A percentile compares a stretch with the other conserved stretches of the same genome.
Evolutionary conservation across 2,797 vertebrate species (phyloP).

Genomic region (Brachymystax lenok): DNA sequence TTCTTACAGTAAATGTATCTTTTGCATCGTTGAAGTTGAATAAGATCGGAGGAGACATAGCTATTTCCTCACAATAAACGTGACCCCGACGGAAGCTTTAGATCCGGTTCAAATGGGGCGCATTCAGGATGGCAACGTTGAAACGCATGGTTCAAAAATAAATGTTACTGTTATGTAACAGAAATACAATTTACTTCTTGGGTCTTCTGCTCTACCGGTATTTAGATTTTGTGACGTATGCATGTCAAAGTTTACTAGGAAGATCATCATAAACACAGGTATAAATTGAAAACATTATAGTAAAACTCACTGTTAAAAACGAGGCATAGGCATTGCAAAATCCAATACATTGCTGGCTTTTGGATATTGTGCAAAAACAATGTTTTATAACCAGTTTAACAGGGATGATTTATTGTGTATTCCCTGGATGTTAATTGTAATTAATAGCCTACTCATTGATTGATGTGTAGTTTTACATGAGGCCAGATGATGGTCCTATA

Average conservation of each 20-base stretch:
- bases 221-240: background rate
- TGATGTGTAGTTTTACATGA: background rate
- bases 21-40: slow-evolving; percentile 77
- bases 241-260: too few species aligned
- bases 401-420: background rate
- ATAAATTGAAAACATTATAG: background rate
- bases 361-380: background rate
- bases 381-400: background rate
- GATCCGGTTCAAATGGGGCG: slow-evolving; percentile 57
- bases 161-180: background rate
- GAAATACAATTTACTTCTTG: background rate
- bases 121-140: background rate
- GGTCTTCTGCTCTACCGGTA: too few species aligned
- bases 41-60: slow-evolving; percentile 73
- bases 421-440: background rate
- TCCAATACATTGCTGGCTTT: background rate
- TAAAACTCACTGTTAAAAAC: background rate
- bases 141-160: background rate
- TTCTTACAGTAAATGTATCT: slow-evolving; percentile 77
- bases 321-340: background rate
- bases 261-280: too few species aligned
- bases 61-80: slow-evolving; percentile 37
- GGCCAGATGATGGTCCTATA: background rate
- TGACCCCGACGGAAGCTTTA: background rate
- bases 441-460: background rate